phyloP scores from a whole-genome alignment of 2,888 invertebrate genomes.

The Petrolisthes cinctipes region DNA sequence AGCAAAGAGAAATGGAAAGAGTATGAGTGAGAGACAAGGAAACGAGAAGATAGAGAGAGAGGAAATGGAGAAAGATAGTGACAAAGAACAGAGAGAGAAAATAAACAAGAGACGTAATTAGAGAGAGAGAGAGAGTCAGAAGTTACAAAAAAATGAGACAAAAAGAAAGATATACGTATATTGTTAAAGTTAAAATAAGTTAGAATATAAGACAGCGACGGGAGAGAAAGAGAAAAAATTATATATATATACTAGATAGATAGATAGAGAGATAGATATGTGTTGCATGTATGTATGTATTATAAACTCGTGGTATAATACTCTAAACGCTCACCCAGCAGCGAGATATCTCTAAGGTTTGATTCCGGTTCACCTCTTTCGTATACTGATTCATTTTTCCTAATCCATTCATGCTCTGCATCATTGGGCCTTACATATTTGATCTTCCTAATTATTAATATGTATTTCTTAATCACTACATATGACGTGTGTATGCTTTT shows the following conservation, averaged over 20 bases:
- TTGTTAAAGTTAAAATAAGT: neutral
- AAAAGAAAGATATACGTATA: neutral
- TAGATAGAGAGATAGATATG: neutral
- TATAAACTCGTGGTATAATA: too few relatives aligned
- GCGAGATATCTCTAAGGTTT: too few relatives aligned
- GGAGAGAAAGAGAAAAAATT: neutral
- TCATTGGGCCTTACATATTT: too few relatives aligned
- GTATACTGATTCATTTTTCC: too few relatives aligned
- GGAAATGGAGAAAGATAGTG: neutral
- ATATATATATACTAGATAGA: neutral
- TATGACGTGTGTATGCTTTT: too few relatives aligned
- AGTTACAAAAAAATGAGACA: neutral
- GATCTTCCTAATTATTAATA: too few relatives aligned
- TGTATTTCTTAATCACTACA: too few relatives aligned
- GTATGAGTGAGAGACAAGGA: neutral
- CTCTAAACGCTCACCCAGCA: too few relatives aligned
- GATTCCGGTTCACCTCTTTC: too few relatives aligned
- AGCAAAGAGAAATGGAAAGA: neutral
- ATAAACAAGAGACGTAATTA: neutral
- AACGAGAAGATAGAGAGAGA: neutral
- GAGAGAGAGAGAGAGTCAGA: slow-evolving; percentile 1
- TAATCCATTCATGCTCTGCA: too few relatives aligned
- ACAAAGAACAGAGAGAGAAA: neutral
- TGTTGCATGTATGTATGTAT: neutral
- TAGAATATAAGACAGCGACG: neutral